Evolutionary conservation across 2,888 invertebrate species (phyloP).

Genomic region (Automeris io): DNA sequence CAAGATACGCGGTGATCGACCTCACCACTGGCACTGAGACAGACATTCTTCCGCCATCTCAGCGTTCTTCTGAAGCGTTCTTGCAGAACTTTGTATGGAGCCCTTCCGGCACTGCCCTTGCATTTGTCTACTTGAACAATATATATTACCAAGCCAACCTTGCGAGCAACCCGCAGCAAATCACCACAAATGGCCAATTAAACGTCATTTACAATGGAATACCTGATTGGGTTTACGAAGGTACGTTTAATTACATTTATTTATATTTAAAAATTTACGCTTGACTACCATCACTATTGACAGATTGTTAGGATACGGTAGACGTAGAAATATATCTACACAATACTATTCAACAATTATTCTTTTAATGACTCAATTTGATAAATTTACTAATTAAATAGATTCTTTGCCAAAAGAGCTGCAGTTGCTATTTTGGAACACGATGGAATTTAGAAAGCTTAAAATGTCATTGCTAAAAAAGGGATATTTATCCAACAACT

Average conservation of each 20-base stretch:
- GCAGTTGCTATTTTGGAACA: too few relatives aligned
- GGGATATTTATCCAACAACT: too few relatives aligned
- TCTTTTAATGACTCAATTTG: too few relatives aligned
- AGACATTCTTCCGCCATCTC: constrained; percentile 40
- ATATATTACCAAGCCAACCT: constrained; percentile 83
- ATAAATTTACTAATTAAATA: too few relatives aligned
- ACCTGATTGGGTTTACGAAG: constrained; percentile 97
- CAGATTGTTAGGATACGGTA: too few relatives aligned
- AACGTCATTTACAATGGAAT: constrained; percentile 88
- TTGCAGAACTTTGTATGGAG: constrained; percentile 88
- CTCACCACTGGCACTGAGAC: constrained; percentile 63
- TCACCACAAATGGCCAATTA: constrained; percentile 79
- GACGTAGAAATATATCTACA: too few relatives aligned
- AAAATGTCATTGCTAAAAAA: too few relatives aligned
- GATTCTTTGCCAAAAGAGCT: too few relatives aligned
- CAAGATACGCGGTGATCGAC: constrained; percentile 84
- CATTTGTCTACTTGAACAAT: constrained; percentile 85
- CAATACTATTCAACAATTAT: too few relatives aligned
- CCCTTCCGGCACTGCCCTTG: constrained; percentile 82
- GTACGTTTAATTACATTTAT: constrained; percentile 53
- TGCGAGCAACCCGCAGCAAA: constrained; percentile 55
- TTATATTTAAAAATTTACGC: background rate
- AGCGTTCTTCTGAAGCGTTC: constrained; percentile 47
- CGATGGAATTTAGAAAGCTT: too few relatives aligned
- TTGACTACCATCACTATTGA: background rate